Conservation (phyloP, 2,888 invertebrate species). For the Pyrocoelia pectoralis region DNA sequence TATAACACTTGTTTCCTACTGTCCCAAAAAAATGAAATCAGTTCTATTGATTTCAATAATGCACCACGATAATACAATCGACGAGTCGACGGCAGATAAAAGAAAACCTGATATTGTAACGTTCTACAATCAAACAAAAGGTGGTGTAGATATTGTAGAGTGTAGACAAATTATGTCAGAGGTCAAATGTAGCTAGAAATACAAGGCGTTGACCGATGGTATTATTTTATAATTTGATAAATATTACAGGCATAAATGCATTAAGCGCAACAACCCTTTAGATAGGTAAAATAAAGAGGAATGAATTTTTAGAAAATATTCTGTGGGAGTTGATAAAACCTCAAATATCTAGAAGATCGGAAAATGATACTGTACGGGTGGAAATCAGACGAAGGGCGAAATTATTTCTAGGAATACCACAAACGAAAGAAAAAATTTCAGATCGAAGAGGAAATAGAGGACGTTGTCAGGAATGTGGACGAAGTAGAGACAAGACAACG, state of each 20-base stretch:
- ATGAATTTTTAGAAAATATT: constrained; percentile 1
- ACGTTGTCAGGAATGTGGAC: too few relatives aligned
- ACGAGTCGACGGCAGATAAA: not conserved
- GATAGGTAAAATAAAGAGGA: not conserved
- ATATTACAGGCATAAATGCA: not conserved
- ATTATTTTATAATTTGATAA: not conserved
- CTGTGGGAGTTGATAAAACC: constrained; percentile 9
- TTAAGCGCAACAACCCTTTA: not conserved
- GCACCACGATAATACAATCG: not conserved
- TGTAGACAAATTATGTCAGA: not conserved
- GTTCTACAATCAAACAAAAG: too few relatives aligned
- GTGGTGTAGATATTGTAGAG: not conserved
- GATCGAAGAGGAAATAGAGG: too few relatives aligned
- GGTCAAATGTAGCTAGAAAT: not conserved
- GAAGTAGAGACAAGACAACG: constrained; percentile 17
- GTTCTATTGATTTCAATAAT: not conserved
- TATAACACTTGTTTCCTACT: not conserved
- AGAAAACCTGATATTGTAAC: not conserved
- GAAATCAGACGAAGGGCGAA: constrained; percentile 7
- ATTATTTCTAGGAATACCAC: too few relatives aligned
- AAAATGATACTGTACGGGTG: not conserved
- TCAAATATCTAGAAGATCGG: constrained; percentile 8
- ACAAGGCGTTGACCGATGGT: too few relatives aligned
- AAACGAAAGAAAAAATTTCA: too few relatives aligned
- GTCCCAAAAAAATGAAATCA: constrained; percentile 3